These are phyloP conservation scores for Percina caprodes DNA, from an alignment of 2,113 vertebrate genomes.

Conservation along the genomic window DNA sequence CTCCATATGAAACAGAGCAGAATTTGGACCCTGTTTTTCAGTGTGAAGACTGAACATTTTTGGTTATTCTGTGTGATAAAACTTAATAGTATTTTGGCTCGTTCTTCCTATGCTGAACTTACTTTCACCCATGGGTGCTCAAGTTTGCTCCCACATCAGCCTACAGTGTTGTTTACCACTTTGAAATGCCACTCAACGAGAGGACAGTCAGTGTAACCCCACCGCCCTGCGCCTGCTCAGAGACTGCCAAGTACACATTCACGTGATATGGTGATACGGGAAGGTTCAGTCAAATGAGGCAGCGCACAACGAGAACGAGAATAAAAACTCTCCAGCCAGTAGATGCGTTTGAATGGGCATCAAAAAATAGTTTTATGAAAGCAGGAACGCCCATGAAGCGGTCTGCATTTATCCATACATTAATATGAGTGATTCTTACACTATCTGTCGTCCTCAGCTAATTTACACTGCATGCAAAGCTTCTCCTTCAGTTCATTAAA, in stretches of 20 bases:
- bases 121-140: conserved; percentile 26
- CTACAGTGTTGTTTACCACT: conserved; percentile 60
- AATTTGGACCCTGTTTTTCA: not conserved
- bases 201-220: conserved; percentile 34
- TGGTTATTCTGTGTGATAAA: not conserved
- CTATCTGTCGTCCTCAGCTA: too few species aligned
- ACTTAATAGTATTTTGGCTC: not conserved
- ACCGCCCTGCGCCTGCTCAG: conserved; percentile 10
- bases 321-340: too few species aligned
- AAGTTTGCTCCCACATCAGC: conserved; percentile 35
- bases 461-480: too few species aligned
- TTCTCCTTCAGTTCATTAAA: too few species aligned
- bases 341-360: too few species aligned
- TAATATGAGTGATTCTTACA: too few species aligned
- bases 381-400: too few species aligned
- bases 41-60: not conserved
- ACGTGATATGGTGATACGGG: too few species aligned
- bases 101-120: conserved; percentile 12
- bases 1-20: not conserved
- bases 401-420: too few species aligned
- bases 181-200: conserved; percentile 43
- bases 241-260: conserved; percentile 21
- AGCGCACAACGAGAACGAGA: too few species aligned
- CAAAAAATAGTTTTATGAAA: too few species aligned
- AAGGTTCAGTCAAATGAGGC: too few species aligned